Evolutionary conservation across 2,888 invertebrate genomes (phyloP), one percentile per base, ranked within the genome.

Genomic region (Meloe dianella): DNA sequence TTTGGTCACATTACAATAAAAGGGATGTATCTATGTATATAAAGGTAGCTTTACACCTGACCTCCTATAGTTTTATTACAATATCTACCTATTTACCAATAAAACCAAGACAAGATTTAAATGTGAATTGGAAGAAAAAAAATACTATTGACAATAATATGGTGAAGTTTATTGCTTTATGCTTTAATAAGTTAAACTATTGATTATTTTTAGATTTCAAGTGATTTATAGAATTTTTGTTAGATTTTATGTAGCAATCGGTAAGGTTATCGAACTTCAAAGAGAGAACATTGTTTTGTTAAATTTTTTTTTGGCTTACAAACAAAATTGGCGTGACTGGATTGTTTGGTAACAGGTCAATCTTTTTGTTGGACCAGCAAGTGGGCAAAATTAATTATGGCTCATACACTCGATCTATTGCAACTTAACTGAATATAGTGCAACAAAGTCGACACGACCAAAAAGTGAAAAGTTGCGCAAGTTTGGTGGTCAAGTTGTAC

Each of bases 141-240:
- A n/a, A n/a, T n/a, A n/a, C n/a, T n/a, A 41, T 51, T 22, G 47
- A 51, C 47, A 51, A 51, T 51, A 51, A n/a, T n/a, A n/a, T n/a
- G 47, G 8, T 22, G 10, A 20, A 22, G 47, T 51, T 51, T 51
- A 51, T 51, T 20, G 47, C 47, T 51, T 51, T 51, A 22, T 51
- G 47, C 22, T 51, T 51, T 51, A 51, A 51, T 51, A 51, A 22
- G 47, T 51, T 7, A 10, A n/a, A 41, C 41, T 41, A 41, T 51
- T 17, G 41, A 41, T 41, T 41, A 6, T 41, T n/a, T n/a, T 41
- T 7, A 1, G 9, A 22, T 51, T 51, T 10, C 8, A 10, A 51
- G 47, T 51, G 47, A 51, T 51, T 51, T 51, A 51, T 51, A 51
- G 47, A 51, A 51, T 51, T 41, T 41, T 41, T 41, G 41, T 41